Percentiles rank a stretch among this genome's conserved stretches.
These are phyloP conservation scores for Galeopsomyia nigrocyanea DNA, from an alignment of 2,888 invertebrate genomes.

Conservation along the genomic window DNA sequence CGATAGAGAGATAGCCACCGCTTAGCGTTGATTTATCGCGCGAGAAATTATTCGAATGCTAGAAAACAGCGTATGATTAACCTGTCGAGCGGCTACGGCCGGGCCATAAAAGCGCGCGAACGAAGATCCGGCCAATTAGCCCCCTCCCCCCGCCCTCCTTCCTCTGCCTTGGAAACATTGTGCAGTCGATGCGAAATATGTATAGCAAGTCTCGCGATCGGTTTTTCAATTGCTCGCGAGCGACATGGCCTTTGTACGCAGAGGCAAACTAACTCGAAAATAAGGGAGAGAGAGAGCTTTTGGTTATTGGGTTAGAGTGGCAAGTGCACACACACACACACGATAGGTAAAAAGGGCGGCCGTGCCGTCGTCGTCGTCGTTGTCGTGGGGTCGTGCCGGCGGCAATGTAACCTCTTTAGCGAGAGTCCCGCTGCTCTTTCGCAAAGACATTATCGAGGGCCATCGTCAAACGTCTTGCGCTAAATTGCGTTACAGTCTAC, in stretches of 20 bases:
- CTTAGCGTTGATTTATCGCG: constrained; percentile 67
- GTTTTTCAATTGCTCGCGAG: constrained; percentile 13
- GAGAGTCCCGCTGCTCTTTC: constrained; percentile 39
- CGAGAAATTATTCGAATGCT: constrained; percentile 68
- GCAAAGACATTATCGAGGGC: constrained; percentile 58
- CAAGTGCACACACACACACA: neutral
- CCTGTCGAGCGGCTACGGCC: constrained; percentile 50
- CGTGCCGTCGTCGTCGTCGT: neutral
- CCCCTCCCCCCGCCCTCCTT: neutral
- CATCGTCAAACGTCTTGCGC: constrained; percentile 59
- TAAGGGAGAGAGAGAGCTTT: constrained; percentile 27
- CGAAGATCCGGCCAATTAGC: constrained; percentile 43
- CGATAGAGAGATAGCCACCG: constrained; percentile 53
- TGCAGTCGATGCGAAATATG: too few relatives aligned
- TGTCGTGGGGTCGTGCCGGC: too few relatives aligned
- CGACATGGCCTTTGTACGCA: too few relatives aligned
- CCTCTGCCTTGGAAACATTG: too few relatives aligned
- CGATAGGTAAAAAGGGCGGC: constrained; percentile 25
- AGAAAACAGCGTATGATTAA: constrained; percentile 68
- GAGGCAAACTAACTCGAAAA: too few relatives aligned
- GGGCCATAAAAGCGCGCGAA: constrained; percentile 27
- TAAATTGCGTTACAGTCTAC: constrained; percentile 55
- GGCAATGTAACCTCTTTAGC: constrained; percentile 53
- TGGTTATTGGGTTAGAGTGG: constrained; percentile 37
- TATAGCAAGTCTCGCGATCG: neutral